Evolutionary conservation across 2,797 vertebrate species (phyloP), one percentile per base, ranked within the genome.

Genomic region (Psittacula echo): DNA sequence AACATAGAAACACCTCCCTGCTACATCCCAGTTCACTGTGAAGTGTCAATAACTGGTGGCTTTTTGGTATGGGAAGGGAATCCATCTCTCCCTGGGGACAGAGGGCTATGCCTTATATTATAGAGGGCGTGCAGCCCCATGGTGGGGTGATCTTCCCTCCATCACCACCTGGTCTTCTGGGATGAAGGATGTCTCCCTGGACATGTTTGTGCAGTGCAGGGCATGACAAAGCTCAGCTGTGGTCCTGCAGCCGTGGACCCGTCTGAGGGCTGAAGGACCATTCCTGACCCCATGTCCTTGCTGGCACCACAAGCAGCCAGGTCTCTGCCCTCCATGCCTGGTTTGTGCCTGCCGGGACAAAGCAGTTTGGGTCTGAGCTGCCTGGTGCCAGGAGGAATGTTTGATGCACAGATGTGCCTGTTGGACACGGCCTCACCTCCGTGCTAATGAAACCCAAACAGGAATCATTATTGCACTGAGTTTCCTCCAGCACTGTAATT

Each of bases 391-490:
- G 0, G 0, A 74, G 56, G 67, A 74, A 65, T 81, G 72, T 94
- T 77, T 42, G 68, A 72, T 68, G 84, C 42, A 56, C 27, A 68
- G 75, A 65, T 14, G 10, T 74, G 72, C 42, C 85, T 89, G 89
- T 91, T 87, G 2, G 8, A 87, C 84, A 92, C 11, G 0, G 6
- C 74, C 72, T 76, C 64, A 53, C 47, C 64, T 54, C 65, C 37
- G 16, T 48, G 78, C 72, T 95, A 85, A 96, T 96, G 95, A 92
- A 95, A 91, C 85, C 93, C 92, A 87, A 94, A 89, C 78, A 92
- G 78, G 94, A 95, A 95, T 95, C 87, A 89, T 94, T 95, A 95
- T 95, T 94, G 95, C 90, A 94, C 84, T 87, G 93, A 89, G 78
- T 94, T 94, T 92, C 78, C 90, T 91, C 68, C 58, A 80, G 92